Conservation (phyloP, 2,113 vertebrate genomes). For the Rhagologus leucostigma region DNA sequence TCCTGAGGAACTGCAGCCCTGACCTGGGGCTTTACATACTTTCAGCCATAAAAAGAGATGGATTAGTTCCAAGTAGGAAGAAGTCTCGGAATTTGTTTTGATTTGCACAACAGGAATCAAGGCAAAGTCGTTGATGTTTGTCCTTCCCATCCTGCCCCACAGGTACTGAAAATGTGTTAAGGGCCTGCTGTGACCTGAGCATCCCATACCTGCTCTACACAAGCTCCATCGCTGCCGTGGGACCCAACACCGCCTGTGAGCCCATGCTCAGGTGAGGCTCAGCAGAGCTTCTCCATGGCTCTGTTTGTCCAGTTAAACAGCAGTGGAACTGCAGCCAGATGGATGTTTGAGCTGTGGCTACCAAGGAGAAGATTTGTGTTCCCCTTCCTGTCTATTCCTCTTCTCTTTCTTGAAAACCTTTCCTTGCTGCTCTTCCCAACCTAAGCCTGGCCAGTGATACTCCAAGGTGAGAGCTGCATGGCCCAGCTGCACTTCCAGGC, state of each 20-base stretch:
- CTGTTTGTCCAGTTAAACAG: not conserved
- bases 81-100: not conserved
- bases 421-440: not conserved
- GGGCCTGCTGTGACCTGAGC: not conserved
- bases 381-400: not conserved
- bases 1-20: not conserved
- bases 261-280: constrained; percentile 34
- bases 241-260: not conserved
- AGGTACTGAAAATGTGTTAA: constrained; percentile 42
- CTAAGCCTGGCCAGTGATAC: not conserved
- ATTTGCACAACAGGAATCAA: not conserved
- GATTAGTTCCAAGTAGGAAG: not conserved
- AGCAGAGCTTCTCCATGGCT: not conserved
- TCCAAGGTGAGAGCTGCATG: not conserved
- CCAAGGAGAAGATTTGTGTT: not conserved
- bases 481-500: not conserved
- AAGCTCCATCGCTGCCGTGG: not conserved
- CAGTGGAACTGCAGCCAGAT: not conserved
- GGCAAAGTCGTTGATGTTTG: not conserved
- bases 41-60: not conserved
- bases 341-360: not conserved
- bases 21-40: not conserved
- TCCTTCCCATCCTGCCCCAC: not conserved
- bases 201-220: not conserved
- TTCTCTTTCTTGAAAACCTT: not conserved